Base-by-base conservation (phyloP, 2,888 invertebrate genomes). In the Clepsis dumicolana region DNA sequence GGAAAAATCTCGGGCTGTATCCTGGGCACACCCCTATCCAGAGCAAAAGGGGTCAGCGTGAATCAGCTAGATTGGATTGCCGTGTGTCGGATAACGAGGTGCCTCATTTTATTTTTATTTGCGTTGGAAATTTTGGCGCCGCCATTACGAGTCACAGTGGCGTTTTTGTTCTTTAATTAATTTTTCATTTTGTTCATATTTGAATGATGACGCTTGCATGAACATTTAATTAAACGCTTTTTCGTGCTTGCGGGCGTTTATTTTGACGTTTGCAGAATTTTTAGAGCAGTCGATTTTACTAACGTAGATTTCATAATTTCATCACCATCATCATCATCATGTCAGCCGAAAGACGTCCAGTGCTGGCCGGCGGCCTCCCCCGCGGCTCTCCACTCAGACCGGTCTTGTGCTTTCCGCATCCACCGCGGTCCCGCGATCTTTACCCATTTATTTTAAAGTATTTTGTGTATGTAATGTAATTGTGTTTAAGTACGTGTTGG, bases 51-150 rank as follows among this genome's bases (percentile, higher is more conserved):
- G 81, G 84, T 79, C 80, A 79, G 73, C 75, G 77, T 73, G 79
- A 83, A 84, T 83, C 83, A 82, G 77, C 77, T 69, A 77, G 80
- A 85, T 85, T 84, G 81, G 80, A 85, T 85, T 85, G 84, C 80
- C 74, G 79, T 79, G 79, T 79, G 79, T 74, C 74, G 77, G 74
- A 72, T 84, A 84, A 85, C 84, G 85, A 84, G 82, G 71, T 65
- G 64, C 69, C 65, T 71, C 77, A 79, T 81, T 79, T 78, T 80
- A 76, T 76, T 84, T 84, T 82, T 82, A 82, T 81, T 80, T 80
- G 76, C 73, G 77, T 73, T 74, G 75, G 71, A 75, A 70, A 73
- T 71, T 61, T 76, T 68, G 64, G 68, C 70, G 65, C 72, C 74
- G 73, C 74, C 75, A 75, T 79, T 77, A 73, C 61, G 38, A 48